Base-by-base conservation (phyloP, 2,113 vertebrate species). In the Platanista minor region DNA sequence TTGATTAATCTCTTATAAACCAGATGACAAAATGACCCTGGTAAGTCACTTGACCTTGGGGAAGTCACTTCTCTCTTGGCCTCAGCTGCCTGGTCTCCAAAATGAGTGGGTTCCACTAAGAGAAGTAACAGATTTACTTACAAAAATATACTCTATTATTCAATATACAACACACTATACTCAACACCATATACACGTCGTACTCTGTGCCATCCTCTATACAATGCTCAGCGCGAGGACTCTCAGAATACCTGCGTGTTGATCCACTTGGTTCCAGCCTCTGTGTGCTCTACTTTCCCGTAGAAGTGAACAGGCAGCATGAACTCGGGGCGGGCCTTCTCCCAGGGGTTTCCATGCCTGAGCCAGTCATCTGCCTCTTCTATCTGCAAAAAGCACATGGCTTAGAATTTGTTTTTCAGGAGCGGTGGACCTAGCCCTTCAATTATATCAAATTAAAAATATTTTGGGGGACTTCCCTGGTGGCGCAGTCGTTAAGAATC, bases 351-450 rank as follows among this genome's bases (percentile, higher is more conserved):
- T 39, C 99, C 99, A 0, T 99, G 98, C 91, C 99, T 98, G 91
- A 99, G 99, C 99, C 99, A 99, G 95, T 99, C 99, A 13, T 99
- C 99, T 0, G 99, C 99, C 96, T 99, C 99, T 92, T 99, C 99
- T 74, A 99, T 99, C 99, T 99, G 97, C 67, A 86, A 0, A 13
- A 96, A 77, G 8, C 14, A 92, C 39, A 71, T 0, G 1, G 33
- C n/a, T 93, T 49, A 66, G 75, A 27, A 54, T 25, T 39, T 77
- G 13, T 31, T 20, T 61, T 71, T 57, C 61, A 66, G 57, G 77
- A 80, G 41, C 31, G 7, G 15, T 49, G 31, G 49, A 54, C 49
- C 27, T 43, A 78, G 77, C 2, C 6, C 57, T 86, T 93, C 25
- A 64, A 17, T 15, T 15, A 17, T 8, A 31, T 57, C 27, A 90